Evolutionary conservation across 2,888 invertebrate genomes (phyloP).

Genomic region (Polyploca ridens): DNA sequence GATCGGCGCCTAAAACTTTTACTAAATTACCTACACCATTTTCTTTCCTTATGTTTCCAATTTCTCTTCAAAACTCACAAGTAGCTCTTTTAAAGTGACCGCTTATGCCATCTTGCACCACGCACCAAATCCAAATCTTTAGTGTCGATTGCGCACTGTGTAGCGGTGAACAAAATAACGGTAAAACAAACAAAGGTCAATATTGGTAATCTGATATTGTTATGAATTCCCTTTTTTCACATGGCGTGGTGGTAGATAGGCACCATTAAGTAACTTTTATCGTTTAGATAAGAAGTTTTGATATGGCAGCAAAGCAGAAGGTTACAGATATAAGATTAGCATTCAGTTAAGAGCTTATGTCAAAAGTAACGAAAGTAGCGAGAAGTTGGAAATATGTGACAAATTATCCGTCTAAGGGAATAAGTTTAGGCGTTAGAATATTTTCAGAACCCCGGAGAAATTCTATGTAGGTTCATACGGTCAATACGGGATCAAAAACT

Average conservation of each 20-base stretch:
- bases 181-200: slow-evolving; percentile 35
- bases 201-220: slow-evolving; percentile 38
- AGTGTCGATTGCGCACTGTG: slow-evolving; percentile 25
- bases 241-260: slow-evolving; percentile 12
- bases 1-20: too few relatives aligned
- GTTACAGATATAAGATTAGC: not conserved
- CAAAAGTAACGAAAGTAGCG: too few relatives aligned
- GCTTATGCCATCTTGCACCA: slow-evolving; percentile 23
- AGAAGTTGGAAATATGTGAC: too few relatives aligned
- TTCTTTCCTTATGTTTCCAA: not conserved
- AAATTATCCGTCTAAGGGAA: too few relatives aligned
- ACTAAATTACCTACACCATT: too few relatives aligned
- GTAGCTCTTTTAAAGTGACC: too few relatives aligned
- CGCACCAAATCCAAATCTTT: slow-evolving; percentile 22
- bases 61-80: not conserved
- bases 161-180: slow-evolving; percentile 23
- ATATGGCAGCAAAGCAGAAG: not conserved
- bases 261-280: slow-evolving; percentile 10
- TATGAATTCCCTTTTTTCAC: slow-evolving; percentile 19
- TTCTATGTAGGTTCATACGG: too few relatives aligned
- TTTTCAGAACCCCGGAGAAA: too few relatives aligned
- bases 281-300: not conserved
- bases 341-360: not conserved
- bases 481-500: too few relatives aligned
- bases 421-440: too few relatives aligned